Base-by-base conservation (phyloP, 23 tunicate genomes). In the Corella eumyota region DNA sequence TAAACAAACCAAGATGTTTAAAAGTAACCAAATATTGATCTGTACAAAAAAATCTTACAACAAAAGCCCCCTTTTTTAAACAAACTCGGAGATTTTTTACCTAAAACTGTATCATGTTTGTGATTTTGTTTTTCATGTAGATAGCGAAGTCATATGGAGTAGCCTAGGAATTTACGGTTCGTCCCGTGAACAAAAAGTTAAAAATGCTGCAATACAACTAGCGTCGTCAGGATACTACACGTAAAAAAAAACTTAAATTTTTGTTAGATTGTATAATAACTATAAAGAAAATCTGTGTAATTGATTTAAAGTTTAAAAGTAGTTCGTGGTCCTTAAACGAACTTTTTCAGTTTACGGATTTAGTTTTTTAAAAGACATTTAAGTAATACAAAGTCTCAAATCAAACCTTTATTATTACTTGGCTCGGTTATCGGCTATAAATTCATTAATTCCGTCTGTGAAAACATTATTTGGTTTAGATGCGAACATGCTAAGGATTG, bases 191-290 rank as follows among this genome's bases (percentile, higher is more conserved):
- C 24, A 69, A 25, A 34, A 63, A 25, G 7, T 3, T 30, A 22
- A 19, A 40, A 25, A 62, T 21, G 17, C 40, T 32, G 73, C 56
- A 55, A 26, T 80, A 22, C 58, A 73, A 25, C 50, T 80, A 0
- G 90, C 90, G 11, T 29, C 72, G 15, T 25, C 73, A 0, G 90
- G 90, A 44, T 80, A 80, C 34, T 80, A 80, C 48, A 15, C 45
- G 81, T 75, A 21, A 76, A 74, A 35, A 33, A 2, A 22, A 22
- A 4, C 4, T 30, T 5, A 40, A 40, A 40, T 15, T 40, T 40
- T n/a, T n/a, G n/a, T n/a, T 11, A 40, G 15, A 40, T 40, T 40
- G 48, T 40, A 15, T 15, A 40, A 40, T 40, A 40, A 40, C 13
- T 40, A 15, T 40, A 9, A 40, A 9, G 48, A 15, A 40, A 9